These are phyloP conservation scores for Sarcoramphus papa DNA, from an alignment of 2,797 vertebrate genomes.

Conservation along the genomic window DNA sequence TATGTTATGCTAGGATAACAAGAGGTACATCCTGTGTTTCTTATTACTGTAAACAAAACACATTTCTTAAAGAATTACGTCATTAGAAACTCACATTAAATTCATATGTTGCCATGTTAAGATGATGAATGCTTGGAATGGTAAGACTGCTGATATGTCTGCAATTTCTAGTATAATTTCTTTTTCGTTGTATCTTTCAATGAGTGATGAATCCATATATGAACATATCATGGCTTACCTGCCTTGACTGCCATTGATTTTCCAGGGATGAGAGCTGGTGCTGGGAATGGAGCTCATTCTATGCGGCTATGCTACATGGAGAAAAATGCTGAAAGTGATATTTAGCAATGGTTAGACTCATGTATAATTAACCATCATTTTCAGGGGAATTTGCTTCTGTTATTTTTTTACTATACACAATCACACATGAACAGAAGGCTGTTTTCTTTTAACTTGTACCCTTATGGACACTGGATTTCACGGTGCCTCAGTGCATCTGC, in stretches of 20 bases:
- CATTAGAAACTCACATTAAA: background rate
- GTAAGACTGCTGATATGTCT: background rate
- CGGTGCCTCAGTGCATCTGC: background rate
- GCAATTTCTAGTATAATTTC: background rate
- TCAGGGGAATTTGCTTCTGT: background rate
- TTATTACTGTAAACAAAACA: background rate
- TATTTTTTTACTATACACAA: background rate
- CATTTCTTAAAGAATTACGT: background rate
- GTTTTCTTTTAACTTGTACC: background rate
- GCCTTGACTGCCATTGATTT: background rate
- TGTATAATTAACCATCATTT: background rate
- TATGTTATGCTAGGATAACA: background rate
- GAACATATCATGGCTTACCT: background rate
- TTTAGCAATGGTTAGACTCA: background rate
- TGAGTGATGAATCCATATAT: background rate
- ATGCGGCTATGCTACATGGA: background rate
- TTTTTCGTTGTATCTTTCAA: background rate
- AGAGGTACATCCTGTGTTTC: background rate
- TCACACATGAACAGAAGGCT: background rate
- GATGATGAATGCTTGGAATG: background rate
- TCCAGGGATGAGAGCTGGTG: background rate
- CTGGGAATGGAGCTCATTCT: background rate
- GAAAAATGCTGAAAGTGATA: background rate
- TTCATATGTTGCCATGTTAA: background rate
- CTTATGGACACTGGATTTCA: background rate